Conservation (phyloP, 2,888 invertebrate species). For the Oscheius sp. region DNA sequence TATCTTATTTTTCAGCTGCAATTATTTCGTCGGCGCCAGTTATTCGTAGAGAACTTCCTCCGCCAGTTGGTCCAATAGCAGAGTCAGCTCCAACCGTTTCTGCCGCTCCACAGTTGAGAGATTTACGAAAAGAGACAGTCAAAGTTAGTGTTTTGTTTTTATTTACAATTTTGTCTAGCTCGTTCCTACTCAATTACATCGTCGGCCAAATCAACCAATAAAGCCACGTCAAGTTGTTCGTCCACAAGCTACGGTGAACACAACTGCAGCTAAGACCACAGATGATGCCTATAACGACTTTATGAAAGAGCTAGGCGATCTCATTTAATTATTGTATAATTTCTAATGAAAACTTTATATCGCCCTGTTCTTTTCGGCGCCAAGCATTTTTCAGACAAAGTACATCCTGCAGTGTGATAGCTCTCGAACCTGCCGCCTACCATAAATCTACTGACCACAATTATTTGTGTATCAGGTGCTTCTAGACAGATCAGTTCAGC, state of each 20-base stretch:
- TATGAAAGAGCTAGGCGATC: slow-evolving; percentile 96
- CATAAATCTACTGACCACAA: slow-evolving; percentile 1
- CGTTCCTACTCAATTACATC: slow-evolving; percentile 82
- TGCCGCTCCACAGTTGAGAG: slow-evolving; percentile 91
- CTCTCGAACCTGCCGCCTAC: background rate
- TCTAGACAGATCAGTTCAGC: background rate
- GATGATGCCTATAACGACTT: slow-evolving; percentile 98
- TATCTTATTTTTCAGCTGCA: slow-evolving; percentile 7
- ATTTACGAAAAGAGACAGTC: slow-evolving; percentile 81
- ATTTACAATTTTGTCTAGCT: slow-evolving; percentile 25
- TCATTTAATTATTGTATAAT: slow-evolving; percentile 82
- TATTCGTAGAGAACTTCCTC: slow-evolving; percentile 33
- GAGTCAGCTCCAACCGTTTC: slow-evolving; percentile 70
- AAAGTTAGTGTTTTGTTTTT: slow-evolving; percentile 30
- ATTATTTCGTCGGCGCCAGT: slow-evolving; percentile 44
- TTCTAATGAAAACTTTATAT: too few relatives aligned
- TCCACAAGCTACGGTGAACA: slow-evolving; percentile 33
- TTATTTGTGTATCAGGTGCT: slow-evolving; percentile 1
- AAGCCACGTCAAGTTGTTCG: slow-evolving; percentile 20
- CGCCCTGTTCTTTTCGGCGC: too few relatives aligned
- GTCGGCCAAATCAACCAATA: slow-evolving; percentile 69
- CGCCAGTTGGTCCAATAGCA: slow-evolving; percentile 23
- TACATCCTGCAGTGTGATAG: background rate
- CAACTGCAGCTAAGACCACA: slow-evolving; percentile 75
- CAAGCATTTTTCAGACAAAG: too few relatives aligned